Percentiles rank a stretch among this genome's conserved stretches.
Evolutionary conservation across 2,888 invertebrate species (phyloP).

Genomic region (Eupelmus urozonus): DNA sequence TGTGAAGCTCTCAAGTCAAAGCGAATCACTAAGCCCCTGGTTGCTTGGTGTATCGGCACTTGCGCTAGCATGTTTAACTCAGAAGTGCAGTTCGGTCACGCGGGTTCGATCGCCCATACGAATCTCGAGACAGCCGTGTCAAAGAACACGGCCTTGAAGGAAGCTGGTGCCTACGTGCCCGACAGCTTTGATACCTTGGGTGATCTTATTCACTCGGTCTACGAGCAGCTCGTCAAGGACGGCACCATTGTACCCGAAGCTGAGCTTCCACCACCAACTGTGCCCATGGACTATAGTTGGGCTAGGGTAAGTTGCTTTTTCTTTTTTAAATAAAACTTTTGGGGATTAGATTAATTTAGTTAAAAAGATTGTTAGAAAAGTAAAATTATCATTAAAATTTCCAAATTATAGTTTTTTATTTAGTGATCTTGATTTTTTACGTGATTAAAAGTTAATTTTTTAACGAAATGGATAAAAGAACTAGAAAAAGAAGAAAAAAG

Average conservation of each 20-base stretch:
- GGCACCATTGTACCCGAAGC: conserved; percentile 92
- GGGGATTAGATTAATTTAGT: background rate
- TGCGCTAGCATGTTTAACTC: conserved; percentile 82
- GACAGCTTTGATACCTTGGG: conserved; percentile 94
- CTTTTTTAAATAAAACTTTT: conserved; percentile 10
- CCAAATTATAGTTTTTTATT: background rate
- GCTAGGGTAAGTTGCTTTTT: conserved; percentile 82
- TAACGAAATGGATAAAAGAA: too few relatives aligned
- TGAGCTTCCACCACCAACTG: conserved; percentile 98
- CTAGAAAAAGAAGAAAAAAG: too few relatives aligned
- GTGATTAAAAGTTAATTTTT: background rate
- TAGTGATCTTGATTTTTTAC: too few relatives aligned
- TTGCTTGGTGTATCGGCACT: conserved; percentile 99
- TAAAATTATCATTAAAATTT: conserved; percentile 19
- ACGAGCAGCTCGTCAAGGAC: conserved; percentile 86
- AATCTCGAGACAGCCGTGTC: conserved; percentile 94
- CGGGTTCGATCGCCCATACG: conserved; percentile 98
- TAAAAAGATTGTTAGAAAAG: background rate
- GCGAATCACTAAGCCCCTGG: conserved; percentile 93
- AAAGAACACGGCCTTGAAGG: conserved; percentile 91
- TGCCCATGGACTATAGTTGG: conserved; percentile 99
- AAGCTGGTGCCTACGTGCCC: conserved; percentile 94
- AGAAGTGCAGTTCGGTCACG: conserved; percentile 98
- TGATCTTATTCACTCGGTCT: conserved; percentile 87
- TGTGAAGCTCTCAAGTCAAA: conserved; percentile 90